Base-by-base conservation (phyloP, 2,888 invertebrate species). In the Harpalus rufipes region DNA sequence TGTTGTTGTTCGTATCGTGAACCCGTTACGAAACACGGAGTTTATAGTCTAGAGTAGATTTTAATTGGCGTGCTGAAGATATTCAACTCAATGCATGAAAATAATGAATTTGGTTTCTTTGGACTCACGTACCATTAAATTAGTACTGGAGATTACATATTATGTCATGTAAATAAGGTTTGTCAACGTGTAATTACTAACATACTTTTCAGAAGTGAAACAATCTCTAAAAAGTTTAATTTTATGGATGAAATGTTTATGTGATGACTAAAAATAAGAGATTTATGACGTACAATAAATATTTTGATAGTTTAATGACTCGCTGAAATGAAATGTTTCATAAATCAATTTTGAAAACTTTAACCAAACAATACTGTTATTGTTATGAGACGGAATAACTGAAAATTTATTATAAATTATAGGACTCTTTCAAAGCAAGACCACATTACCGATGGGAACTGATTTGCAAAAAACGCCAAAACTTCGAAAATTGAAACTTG, bases 41-140 rank as follows among this genome's bases (percentile, higher is more conserved):
- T 78, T 78, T 78, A 58, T 78, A 78, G 56, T 78, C 78, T 78
- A 78, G 72, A 74, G 72, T 74, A 58, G 78, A 78, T 78, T 78
- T 78, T 78, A 78, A 78, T 78, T 78, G 58, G 58, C 78, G 39
- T 78, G 58, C 2, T 58, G 58, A 25, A 58, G 39, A 78, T 78
- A 78, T 78, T 78, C 58, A 25, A 32, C n/a, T 16, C 14, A 44
- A 51, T 74, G 72, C 72, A 74, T 44, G 72, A 74, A 74, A 74
- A 74, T 74, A 74, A 74, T 74, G 72, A 74, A 74, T 74, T 74
- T 74, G 44, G 72, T 74, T 74, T 44, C 44, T 74, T 74, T 74
- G 18, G 44, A 74, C 1, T 8, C 41, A 44, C 18, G 18, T 41
- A 74, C 44, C 72, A 44, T 74, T 74, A 74, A 74, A 74, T 74